A percentile compares a stretch with the other conserved stretches of the same genome.
phyloP scores from a whole-genome alignment of 1,140 invertebrate genomes.

The Drosophila obscura region DNA sequence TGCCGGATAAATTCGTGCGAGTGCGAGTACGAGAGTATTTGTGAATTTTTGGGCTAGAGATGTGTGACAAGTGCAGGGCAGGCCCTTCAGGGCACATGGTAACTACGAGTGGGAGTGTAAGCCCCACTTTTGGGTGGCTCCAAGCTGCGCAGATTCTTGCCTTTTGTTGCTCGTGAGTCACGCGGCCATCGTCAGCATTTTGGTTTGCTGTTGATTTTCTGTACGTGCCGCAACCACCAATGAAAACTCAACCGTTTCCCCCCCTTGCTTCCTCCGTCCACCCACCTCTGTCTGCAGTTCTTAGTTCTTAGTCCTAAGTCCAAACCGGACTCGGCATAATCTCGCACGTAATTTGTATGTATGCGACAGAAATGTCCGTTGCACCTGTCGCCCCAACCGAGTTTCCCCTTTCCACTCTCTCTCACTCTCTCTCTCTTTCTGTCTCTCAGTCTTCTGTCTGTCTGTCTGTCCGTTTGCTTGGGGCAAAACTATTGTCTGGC shows the following conservation, averaged over 20 bases:
- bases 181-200: constrained; percentile 2
- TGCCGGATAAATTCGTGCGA: no score
- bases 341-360: constrained; percentile 80
- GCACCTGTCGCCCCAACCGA: constrained; percentile 64
- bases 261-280: background rate
- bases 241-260: constrained; percentile 3
- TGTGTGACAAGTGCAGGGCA: background rate
- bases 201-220: constrained; percentile 32
- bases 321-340: constrained; percentile 61
- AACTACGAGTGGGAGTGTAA: no score
- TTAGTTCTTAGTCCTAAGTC: constrained; percentile 32
- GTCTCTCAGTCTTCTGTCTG: constrained; percentile 4
- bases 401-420: constrained; percentile 18
- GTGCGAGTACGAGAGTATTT: no score
- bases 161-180: constrained; percentile 15
- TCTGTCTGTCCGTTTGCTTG: constrained; percentile 38
- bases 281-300: background rate
- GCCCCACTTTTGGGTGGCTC: no score
- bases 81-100: no score
- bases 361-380: constrained; percentile 78
- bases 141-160: no score
- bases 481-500: constrained; percentile 77
- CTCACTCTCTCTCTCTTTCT: background rate
- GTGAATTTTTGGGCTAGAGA: background rate
- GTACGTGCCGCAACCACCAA: constrained; percentile 35